Conservation (phyloP, 2,888 invertebrate genomes). For the Barypeithes pellucidus region DNA sequence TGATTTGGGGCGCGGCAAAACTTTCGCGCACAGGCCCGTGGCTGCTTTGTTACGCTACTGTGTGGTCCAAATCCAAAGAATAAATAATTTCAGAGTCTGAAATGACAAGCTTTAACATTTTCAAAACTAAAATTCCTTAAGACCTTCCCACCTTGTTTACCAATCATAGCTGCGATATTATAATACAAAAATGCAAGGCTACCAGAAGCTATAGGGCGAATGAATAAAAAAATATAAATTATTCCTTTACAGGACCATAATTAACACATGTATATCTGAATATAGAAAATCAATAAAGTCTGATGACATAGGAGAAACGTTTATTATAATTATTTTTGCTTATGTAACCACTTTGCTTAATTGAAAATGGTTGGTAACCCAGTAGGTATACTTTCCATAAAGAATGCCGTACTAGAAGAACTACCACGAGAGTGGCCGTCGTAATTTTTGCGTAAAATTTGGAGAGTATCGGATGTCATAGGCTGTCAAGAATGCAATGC, state of each 20-base stretch:
- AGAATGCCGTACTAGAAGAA: too few relatives aligned
- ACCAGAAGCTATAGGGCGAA: not conserved
- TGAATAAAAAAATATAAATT: not conserved
- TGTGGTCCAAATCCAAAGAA: too few relatives aligned
- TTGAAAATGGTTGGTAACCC: not conserved
- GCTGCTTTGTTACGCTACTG: too few relatives aligned
- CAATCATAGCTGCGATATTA: not conserved
- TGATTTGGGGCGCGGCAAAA: too few relatives aligned
- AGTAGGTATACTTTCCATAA: too few relatives aligned
- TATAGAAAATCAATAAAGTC: not conserved
- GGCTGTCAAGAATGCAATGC: too few relatives aligned
- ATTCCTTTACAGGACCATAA: not conserved
- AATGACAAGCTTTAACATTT: not conserved
- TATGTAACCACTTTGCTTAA: not conserved
- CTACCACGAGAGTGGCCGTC: too few relatives aligned
- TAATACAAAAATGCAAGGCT: slow-evolving; percentile 12
- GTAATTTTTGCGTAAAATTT: too few relatives aligned
- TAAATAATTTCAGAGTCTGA: not conserved
- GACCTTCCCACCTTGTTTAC: not conserved
- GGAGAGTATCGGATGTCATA: too few relatives aligned
- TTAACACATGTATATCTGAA: not conserved
- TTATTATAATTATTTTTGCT: too few relatives aligned
- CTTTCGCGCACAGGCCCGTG: too few relatives aligned
- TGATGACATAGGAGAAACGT: not conserved
- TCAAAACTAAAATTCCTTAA: not conserved